Evolutionary conservation across 2,888 invertebrate genomes (phyloP), one percentile per base, ranked within the genome.

Genomic region (Meganola albula): DNA sequence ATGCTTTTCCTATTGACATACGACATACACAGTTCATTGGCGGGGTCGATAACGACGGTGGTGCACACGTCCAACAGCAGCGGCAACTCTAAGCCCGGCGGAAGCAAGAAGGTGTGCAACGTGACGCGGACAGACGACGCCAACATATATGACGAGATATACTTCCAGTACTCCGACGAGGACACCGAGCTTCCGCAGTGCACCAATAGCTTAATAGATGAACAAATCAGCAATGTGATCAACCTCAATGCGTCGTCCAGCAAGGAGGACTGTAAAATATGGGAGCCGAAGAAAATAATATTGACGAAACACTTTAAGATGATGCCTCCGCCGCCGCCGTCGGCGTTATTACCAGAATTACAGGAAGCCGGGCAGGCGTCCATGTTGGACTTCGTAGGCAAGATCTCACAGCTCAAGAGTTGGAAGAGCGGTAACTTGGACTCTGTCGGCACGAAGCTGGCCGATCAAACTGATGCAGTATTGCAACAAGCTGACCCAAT

Each of bases 1-100:
- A 80, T 84, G 76, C 65, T 88, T 29, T 92, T 90, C 64, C 74
- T 92, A 26, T 84, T 92, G 10, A 88, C 92, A 1, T 92, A 92
- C 44, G 92, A 92, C 56, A 91, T 92, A 77, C 20, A 20, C 62
- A 90, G 90, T 54, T 89, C 88, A 26, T 60, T 74, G 10, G 74
- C 84, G 1, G 78, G 79, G n/a, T 82, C 78, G 1, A 69, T 76
- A 26, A 80, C 84, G 1, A 75, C 84, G 1, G 84, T 87, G 11
- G 73, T 78, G 2, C 77, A 76, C 47, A 75, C 75, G 0, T 74
- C 87, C 0, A 75, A 79, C 57, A 63, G 88, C 63, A 76, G 86
- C 54, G 71, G 74, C 10, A 71, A 78, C 66, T 62, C 89, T 50
- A 65, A 90, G 73, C 58, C 90, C 37, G 65, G 90, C 44, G 61